Percentiles rank a stretch among this genome's conserved stretches.
phyloP scores from a whole-genome alignment of 1,140 invertebrate genomes.

The Lasaia peninsularis region DNA sequence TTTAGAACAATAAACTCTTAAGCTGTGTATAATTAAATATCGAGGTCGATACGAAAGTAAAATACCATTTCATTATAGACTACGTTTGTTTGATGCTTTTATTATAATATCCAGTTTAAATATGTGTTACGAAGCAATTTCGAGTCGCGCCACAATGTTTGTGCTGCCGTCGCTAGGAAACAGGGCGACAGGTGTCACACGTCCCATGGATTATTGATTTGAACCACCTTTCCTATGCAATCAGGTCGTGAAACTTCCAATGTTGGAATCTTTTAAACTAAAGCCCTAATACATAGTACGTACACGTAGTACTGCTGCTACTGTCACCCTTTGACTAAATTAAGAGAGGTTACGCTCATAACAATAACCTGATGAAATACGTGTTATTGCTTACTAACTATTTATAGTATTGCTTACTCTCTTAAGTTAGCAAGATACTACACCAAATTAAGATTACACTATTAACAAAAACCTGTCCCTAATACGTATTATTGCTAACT shows the following conservation, averaged over 20 bases:
- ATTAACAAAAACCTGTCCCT: too few relatives aligned
- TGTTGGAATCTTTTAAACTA: too few relatives aligned
- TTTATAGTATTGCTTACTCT: too few relatives aligned
- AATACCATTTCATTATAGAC: not conserved
- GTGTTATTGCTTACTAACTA: too few relatives aligned
- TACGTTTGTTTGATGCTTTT: not conserved
- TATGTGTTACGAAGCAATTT: conserved; percentile 31
- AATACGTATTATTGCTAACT: too few relatives aligned
- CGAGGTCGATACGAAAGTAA: not conserved
- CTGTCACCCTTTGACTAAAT: too few relatives aligned
- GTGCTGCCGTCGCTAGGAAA: conserved; percentile 52
- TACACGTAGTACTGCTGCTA: too few relatives aligned
- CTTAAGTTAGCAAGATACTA: too few relatives aligned
- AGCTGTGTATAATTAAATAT: not conserved
- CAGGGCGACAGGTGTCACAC: conserved; percentile 41
- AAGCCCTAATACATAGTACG: too few relatives aligned
- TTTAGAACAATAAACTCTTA: not conserved
- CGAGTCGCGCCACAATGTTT: conserved; percentile 40
- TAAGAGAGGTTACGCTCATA: too few relatives aligned
- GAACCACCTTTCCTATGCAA: conserved; percentile 25
- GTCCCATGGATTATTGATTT: conserved; percentile 58
- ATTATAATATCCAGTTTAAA: not conserved
- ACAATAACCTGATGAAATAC: too few relatives aligned
- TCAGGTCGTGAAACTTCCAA: not conserved
- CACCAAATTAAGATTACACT: too few relatives aligned